Evolutionary conservation across 2,888 invertebrate genomes (phyloP).

Genomic region (Drosophila vallismaia): DNA sequence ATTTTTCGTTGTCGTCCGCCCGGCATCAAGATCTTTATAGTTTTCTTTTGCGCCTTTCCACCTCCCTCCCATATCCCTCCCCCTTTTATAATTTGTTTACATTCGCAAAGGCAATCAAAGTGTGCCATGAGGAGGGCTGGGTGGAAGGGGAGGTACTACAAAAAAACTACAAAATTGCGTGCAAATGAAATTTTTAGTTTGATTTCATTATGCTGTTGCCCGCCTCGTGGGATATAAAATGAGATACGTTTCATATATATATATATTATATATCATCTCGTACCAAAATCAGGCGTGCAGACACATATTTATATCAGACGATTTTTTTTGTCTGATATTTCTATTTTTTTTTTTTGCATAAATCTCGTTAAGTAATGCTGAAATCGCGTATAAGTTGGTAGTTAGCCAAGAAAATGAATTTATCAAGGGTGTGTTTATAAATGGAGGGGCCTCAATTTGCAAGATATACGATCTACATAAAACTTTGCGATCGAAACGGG

Average conservation of each 20-base stretch:
- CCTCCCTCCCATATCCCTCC: neutral
- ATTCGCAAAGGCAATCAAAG: constrained; percentile 67
- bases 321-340: neutral
- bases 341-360: constrained; percentile 54
- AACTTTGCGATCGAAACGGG: constrained; percentile 27
- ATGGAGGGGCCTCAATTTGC: constrained; percentile 19
- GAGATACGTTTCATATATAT: neutral
- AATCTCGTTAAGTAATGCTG: constrained; percentile 69
- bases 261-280: neutral
- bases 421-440: constrained; percentile 33
- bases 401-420: constrained; percentile 65
- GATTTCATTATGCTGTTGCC: constrained; percentile 16
- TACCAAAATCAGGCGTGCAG: neutral
- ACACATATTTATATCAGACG: constrained; percentile 31
- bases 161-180: constrained; percentile 54
- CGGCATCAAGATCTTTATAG: constrained; percentile 42
- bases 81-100: constrained; percentile 68
- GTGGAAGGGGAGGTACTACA: neutral
- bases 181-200: constrained; percentile 53
- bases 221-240: neutral
- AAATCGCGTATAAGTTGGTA: constrained; percentile 64
- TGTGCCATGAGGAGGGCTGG: constrained; percentile 61
- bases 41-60: constrained; percentile 5
- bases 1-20: constrained; percentile 51
- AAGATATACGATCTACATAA: constrained; percentile 37